Base-by-base conservation (phyloP, 2,888 invertebrate genomes). In the Pyrochroa serraticornis region DNA sequence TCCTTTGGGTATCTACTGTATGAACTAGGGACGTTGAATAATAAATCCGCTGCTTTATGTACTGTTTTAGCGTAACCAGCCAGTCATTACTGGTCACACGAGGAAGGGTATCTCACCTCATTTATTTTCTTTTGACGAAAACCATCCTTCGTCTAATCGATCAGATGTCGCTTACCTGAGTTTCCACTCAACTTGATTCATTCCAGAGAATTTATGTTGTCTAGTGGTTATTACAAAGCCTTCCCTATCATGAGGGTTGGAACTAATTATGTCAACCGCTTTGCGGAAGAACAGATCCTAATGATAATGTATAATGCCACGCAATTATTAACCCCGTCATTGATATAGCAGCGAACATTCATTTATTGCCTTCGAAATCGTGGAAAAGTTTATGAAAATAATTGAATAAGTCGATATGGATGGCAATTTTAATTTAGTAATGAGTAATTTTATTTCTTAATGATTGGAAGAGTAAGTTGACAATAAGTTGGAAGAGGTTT, bases 241-340 rank as follows among this genome's bases (percentile, higher is more conserved):
- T 30, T 36, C 31, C 46, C 41, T 36, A 51, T 58, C 51, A 52
- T 9, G 41, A 52, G 51, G 57, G 57, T 57, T 47, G 51, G 43
- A 54, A 58, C 57, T 58, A 58, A 52, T 52, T 58, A 52, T 47
- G 47, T 52, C 57, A 58, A 52, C 51, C 47, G 37, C 44, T 52
- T 58, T 46, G 43, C 45, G 54, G 51, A 58, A 58, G 57, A 58
- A 51, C 45, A 43, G 51, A 43, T 51, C 12, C 47, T 46, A 41
- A 57, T 57, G 51, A 57, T 46, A 42, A 56, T 56, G 45, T 56
- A 41, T 44, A 50, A 55, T 36, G 42, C 13, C 39, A 33, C 38
- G 30, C 38, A 49, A 46, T 57, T 51, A 57, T 43, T 34, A 45
- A 36, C 31, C 39, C 36, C 31, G 37, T 48, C 32, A 47, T 33